A percentile compares a stretch with the other conserved stretches of the same genome.
Conservation (phyloP, 2,888 invertebrate species). For the Hemicrepidius hirtus region DNA sequence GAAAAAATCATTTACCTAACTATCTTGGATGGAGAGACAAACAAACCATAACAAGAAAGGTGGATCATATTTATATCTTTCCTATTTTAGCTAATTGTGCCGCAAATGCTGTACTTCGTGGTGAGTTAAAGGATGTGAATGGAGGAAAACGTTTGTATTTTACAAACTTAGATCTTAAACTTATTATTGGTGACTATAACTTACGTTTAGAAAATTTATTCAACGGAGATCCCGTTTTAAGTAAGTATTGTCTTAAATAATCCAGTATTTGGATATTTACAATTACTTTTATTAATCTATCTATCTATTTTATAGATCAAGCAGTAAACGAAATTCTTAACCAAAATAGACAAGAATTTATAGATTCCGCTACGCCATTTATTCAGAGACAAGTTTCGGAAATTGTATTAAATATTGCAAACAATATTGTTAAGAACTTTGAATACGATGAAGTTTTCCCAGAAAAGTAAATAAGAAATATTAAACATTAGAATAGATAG, state of each 20-base stretch:
- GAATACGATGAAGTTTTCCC: conserved; percentile 76
- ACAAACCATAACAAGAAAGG: too few species aligned
- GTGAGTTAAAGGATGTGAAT: conserved; percentile 44
- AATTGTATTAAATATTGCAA: conserved; percentile 74
- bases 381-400: conserved; percentile 75
- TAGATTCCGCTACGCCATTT: conserved; percentile 75
- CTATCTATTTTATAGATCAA: conserved; percentile 68
- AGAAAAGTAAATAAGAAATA: conserved; percentile 36
- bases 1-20: too few species aligned
- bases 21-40: too few species aligned
- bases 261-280: neutral
- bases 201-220: conserved; percentile 77
- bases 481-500: too few species aligned
- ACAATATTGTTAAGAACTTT: conserved; percentile 75
- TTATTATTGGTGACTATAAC: conserved; percentile 75
- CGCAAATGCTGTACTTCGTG: conserved; percentile 54
- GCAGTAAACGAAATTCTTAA: conserved; percentile 77
- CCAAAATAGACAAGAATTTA: conserved; percentile 76
- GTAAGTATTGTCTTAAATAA: conserved; percentile 65
- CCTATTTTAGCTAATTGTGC: conserved; percentile 52
- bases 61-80: too few species aligned
- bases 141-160: conserved; percentile 52
- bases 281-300: neutral
- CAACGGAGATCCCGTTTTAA: conserved; percentile 76
- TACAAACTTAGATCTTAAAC: conserved; percentile 39